A percentile compares a stretch with the other conserved stretches of the same genome.
Evolutionary conservation across 2,797 vertebrate genomes (phyloP).

Genomic region (Phataginus tricuspis): DNA sequence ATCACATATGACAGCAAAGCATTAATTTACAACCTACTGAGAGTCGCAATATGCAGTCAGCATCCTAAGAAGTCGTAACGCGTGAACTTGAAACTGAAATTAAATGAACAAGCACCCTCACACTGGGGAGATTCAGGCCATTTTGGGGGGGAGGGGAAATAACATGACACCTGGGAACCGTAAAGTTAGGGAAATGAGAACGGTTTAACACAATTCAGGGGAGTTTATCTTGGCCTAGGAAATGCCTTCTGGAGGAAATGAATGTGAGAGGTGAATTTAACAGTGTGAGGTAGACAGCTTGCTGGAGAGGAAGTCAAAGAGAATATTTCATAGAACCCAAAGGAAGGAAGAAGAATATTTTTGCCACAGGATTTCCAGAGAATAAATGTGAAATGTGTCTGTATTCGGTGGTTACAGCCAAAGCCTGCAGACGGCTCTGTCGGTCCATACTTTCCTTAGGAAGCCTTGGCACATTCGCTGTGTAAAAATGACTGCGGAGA

Average conservation of each 20-base stretch:
- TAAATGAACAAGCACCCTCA: conserved; percentile 35
- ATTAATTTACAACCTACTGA: conserved; percentile 66
- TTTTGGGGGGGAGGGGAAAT: not conserved
- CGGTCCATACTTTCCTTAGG: not conserved
- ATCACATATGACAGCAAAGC: conserved; percentile 39
- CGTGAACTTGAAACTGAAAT: conserved; percentile 10
- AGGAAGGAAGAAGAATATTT: conserved; percentile 66
- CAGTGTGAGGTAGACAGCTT: conserved; percentile 63
- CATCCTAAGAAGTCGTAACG: not conserved
- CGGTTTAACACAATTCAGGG: not conserved
- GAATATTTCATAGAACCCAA: conserved; percentile 61
- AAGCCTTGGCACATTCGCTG: conserved; percentile 37
- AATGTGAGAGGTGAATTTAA: conserved; percentile 68
- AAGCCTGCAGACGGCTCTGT: conserved; percentile 10
- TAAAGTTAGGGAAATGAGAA: not conserved
- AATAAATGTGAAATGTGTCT: conserved; percentile 63
- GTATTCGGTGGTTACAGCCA: conserved; percentile 8
- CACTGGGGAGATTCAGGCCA: not conserved
- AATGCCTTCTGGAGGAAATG: conserved; percentile 63
- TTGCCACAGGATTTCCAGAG: conserved; percentile 67
- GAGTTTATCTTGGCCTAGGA: conserved; percentile 46
- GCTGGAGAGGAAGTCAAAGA: conserved; percentile 70
- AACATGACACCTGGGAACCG: not conserved
- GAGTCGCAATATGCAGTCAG: not conserved
- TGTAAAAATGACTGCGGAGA: not conserved